phyloP scores from a whole-genome alignment of 2,113 vertebrate species.

The Trematocara marginatum region DNA sequence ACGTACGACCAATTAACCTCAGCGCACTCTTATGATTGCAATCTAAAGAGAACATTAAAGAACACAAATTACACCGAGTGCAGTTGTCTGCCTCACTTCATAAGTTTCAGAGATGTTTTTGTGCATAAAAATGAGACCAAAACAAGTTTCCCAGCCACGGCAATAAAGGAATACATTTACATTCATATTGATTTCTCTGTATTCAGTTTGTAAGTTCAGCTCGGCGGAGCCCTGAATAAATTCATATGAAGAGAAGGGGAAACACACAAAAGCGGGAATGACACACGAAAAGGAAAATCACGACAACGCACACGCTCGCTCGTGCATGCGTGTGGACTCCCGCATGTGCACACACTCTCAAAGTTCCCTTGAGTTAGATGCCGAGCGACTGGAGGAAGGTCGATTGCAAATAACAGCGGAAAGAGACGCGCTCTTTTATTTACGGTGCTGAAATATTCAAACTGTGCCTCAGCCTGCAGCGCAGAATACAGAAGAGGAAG shows the following conservation, averaged over 20 bases:
- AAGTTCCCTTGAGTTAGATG: not conserved
- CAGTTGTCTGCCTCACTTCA: not conserved
- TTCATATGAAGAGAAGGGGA: not conserved
- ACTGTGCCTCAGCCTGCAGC: not conserved
- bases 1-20: not conserved
- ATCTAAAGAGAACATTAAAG: not conserved
- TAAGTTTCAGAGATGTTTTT: not conserved
- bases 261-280: not conserved
- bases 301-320: not conserved
- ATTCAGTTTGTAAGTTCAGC: not conserved
- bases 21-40: not conserved
- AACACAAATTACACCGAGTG: not conserved
- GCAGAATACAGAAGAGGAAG: constrained; percentile 8
- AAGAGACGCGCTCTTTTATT: constrained; percentile 26
- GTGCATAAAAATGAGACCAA: constrained; percentile 7
- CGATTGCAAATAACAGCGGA: constrained; percentile 9
- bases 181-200: not conserved
- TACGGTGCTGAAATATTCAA: constrained; percentile 22
- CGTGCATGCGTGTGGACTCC: not conserved
- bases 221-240: not conserved
- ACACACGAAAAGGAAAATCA: not conserved
- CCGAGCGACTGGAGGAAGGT: constrained; percentile 8
- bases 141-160: not conserved
- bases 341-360: not conserved
- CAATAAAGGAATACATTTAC: not conserved